Evolutionary conservation across 2,113 vertebrate species (phyloP).

Genomic region (Amblyornis subalaris): DNA sequence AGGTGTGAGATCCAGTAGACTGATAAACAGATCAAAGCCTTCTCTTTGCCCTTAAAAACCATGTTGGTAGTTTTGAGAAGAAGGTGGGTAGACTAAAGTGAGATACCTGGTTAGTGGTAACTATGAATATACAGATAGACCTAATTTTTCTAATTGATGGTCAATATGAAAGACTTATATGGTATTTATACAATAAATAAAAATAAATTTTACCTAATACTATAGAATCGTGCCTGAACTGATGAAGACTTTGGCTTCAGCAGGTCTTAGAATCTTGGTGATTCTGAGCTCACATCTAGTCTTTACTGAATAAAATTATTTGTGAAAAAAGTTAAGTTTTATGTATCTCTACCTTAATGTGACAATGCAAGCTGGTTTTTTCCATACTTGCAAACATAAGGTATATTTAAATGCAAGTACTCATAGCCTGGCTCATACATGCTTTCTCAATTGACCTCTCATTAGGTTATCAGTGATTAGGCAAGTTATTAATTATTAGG

Average conservation of each 20-base stretch:
- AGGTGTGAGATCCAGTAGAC: constrained; percentile 60
- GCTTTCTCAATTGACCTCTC: constrained; percentile 31
- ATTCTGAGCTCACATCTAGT: background rate
- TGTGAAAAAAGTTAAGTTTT: background rate
- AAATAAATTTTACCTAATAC: background rate
- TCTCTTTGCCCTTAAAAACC: constrained; percentile 53
- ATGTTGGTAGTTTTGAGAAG: constrained; percentile 69
- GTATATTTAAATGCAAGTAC: background rate
- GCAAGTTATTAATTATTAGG: constrained; percentile 70
- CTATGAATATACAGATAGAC: background rate
- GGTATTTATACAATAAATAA: background rate
- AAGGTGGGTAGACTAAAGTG: constrained; percentile 71
- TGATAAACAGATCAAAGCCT: constrained; percentile 72
- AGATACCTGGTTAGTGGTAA: background rate
- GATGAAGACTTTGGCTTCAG: background rate
- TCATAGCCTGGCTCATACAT: constrained; percentile 1
- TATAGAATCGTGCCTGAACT: background rate
- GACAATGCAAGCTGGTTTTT: background rate
- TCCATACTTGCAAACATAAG: background rate
- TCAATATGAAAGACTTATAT: background rate
- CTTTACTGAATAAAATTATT: background rate
- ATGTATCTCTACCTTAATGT: background rate
- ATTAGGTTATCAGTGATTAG: constrained; percentile 73
- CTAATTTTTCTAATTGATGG: background rate
- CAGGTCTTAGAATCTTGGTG: background rate